Evolutionary conservation across 2,797 vertebrate genomes (phyloP).

Genomic region (Rhabdophis nuchalis): DNA sequence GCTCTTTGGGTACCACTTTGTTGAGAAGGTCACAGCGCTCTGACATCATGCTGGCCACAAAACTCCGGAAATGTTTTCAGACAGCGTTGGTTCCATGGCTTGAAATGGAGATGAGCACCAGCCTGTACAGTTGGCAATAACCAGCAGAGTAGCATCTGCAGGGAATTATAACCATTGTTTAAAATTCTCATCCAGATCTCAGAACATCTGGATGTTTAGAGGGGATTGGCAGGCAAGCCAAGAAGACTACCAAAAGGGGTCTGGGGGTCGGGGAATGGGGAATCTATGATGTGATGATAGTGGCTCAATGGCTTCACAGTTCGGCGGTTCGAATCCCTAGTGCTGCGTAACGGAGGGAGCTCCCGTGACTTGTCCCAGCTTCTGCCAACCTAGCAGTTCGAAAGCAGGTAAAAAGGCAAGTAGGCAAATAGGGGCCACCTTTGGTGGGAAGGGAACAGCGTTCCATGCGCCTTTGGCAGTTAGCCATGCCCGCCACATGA

Average conservation of each 20-base stretch:
- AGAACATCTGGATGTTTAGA: background rate
- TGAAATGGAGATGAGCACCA: background rate
- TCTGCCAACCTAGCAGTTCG: no score
- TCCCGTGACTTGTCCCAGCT: no score
- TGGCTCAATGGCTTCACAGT: no score
- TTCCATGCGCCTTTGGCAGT: no score
- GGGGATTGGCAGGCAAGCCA: background rate
- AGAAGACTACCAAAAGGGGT: background rate
- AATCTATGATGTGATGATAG: background rate
- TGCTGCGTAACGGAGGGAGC: no score
- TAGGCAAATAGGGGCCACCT: no score
- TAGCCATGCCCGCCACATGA: no score
- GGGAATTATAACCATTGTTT: no score
- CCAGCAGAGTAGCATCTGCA: accelerated
- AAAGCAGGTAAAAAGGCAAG: no score
- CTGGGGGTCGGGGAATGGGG: accelerated
- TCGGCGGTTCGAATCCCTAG: no score
- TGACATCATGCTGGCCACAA: background rate
- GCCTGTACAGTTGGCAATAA: background rate
- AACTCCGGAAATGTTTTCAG: background rate
- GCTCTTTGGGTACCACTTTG: background rate
- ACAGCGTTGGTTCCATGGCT: background rate
- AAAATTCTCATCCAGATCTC: background rate
- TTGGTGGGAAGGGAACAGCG: no score
- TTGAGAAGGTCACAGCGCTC: background rate